Evolutionary conservation across 2,888 invertebrate species (phyloP).

Genomic region (Ctenicera cuprea): DNA sequence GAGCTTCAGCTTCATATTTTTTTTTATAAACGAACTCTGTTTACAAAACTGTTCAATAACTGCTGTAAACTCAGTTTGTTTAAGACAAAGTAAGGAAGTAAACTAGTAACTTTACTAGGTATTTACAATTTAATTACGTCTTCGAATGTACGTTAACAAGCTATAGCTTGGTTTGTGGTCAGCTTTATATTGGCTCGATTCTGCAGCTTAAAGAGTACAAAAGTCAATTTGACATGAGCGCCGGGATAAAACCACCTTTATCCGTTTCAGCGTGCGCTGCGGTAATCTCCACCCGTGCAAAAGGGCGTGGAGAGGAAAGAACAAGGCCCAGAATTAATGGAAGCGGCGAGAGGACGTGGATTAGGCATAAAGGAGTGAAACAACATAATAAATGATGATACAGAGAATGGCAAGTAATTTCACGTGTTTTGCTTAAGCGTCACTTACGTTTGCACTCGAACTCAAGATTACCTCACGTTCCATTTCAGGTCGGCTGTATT

Average conservation of each 20-base stretch:
- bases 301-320: constrained; percentile 47
- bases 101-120: background rate
- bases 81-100: too few relatives aligned
- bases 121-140: background rate
- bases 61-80: too few relatives aligned
- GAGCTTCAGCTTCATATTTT: too few relatives aligned
- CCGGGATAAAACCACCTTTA: constrained; percentile 40
- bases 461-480: constrained; percentile 12
- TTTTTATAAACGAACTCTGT: too few relatives aligned
- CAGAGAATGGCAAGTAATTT: constrained; percentile 33
- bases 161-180: background rate
- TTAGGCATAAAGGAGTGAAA: constrained; percentile 40
- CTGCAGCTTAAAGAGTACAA: constrained; percentile 22
- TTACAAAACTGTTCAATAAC: too few relatives aligned
- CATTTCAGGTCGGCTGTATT: constrained; percentile 10
- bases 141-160: background rate
- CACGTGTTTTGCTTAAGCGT: constrained; percentile 31
- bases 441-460: constrained; percentile 26
- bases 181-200: constrained; percentile 15
- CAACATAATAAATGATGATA: constrained; percentile 35
- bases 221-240: constrained; percentile 45
- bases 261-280: constrained; percentile 35
- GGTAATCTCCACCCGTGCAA: constrained; percentile 40
- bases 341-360: constrained; percentile 40
- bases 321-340: constrained; percentile 41